Evolutionary conservation across 2,113 vertebrate species (phyloP).

Genomic region (Willisornis vidua): DNA sequence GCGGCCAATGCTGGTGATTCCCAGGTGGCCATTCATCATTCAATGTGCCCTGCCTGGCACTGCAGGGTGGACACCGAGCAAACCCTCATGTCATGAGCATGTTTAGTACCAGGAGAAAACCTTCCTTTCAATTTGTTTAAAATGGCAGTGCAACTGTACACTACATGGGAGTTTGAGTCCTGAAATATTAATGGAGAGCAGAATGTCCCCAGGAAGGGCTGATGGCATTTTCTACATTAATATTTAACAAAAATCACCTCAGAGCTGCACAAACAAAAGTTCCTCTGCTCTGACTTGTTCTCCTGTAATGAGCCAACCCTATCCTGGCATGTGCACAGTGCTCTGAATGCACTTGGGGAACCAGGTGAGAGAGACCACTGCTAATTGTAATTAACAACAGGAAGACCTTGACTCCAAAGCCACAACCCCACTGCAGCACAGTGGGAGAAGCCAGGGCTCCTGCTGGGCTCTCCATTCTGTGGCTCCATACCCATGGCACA

Average conservation of each 20-base stretch:
- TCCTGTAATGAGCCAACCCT: background rate
- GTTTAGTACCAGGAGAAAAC: background rate
- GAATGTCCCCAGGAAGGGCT: slow-evolving; percentile 15
- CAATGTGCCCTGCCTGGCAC: accelerated
- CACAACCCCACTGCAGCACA: accelerated
- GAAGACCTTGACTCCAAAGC: background rate
- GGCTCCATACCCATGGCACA: accelerated
- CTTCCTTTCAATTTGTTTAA: background rate
- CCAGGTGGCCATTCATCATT: accelerated
- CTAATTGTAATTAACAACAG: background rate
- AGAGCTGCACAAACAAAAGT: background rate
- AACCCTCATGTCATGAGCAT: accelerated
- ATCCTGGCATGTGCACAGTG: background rate
- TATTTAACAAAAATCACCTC: background rate
- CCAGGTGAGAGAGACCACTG: background rate
- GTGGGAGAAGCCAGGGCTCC: background rate
- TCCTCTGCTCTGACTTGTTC: background rate
- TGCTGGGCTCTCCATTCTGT: background rate
- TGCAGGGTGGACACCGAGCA: accelerated
- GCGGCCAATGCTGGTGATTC: accelerated
- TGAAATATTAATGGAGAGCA: slow-evolving; percentile 32
- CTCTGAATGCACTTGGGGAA: background rate
- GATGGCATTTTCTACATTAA: slow-evolving; percentile 7
- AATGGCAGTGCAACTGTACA: background rate
- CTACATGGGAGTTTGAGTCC: background rate